These are phyloP conservation scores for Brachypalpus laphriformis DNA, from an alignment of 2,888 invertebrate genomes.

Conservation along the genomic window DNA sequence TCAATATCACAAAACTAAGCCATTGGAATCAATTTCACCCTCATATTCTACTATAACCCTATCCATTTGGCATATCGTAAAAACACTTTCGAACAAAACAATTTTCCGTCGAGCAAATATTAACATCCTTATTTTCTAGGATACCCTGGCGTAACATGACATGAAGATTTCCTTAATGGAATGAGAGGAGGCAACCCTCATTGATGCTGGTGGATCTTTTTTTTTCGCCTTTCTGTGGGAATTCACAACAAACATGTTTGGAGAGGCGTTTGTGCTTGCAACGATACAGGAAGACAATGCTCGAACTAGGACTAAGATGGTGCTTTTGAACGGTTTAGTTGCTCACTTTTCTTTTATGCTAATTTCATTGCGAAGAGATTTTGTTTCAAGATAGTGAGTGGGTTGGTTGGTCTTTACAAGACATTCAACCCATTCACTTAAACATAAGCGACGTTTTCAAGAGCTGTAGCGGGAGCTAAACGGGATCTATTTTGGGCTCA, in stretches of 20 bases:
- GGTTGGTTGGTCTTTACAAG: neutral
- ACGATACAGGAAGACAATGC: neutral
- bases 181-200: neutral
- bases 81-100: constrained; percentile 42
- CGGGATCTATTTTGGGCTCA: neutral
- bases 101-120: constrained; percentile 14
- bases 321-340: neutral
- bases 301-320: neutral
- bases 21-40: constrained; percentile 28
- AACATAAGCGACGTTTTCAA: neutral
- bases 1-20: constrained; percentile 1
- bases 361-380: neutral
- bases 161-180: constrained; percentile 1
- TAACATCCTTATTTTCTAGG: constrained; percentile 27
- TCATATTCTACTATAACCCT: constrained; percentile 1
- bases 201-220: neutral
- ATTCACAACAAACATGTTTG: neutral
- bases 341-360: constrained; percentile 1
- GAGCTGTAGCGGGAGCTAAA: neutral
- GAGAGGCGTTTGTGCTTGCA: neutral
- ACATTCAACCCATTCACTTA: neutral
- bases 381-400: neutral
- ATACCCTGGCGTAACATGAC: neutral
- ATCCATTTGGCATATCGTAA: constrained; percentile 29
- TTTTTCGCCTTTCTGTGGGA: neutral